Evolutionary conservation across 2,113 vertebrate species (phyloP), one percentile per base, ranked within the genome.

Genomic region (Puntigrus tetrazona): DNA sequence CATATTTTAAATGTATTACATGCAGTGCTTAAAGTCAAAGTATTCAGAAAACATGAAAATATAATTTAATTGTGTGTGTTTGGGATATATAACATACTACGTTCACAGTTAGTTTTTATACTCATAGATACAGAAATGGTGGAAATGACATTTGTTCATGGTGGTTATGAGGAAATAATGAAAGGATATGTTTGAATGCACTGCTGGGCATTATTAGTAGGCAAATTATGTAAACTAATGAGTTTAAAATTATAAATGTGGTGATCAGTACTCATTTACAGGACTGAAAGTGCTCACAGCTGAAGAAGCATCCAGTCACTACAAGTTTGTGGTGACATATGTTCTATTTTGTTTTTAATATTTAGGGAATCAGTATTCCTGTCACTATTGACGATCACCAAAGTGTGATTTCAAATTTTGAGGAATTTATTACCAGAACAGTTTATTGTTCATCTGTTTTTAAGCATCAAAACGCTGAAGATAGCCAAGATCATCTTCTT

Each of bases 381-480:
- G 29, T 31, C 29, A 38, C 18, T 70, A 0, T 38, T 70, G 18
- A 52, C 1, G 0, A 10, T 52, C 16, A 75, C 41, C 18, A 67
- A 16, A 67, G 2, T 3, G 9, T 61, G 10, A 67, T 52, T 31
- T 50, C 3, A 50, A 31, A 31, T 52, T 11, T 20, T 11, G 7
- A 34, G 63, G 16, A 20, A 34, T 18, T 11, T 31, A 50, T 31
- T 75, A 10, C 14, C 3, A 47, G 18, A 70, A 41, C 9, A 41
- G 41, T 47, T 47, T 74, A 74, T 47, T 41, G 52, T 16, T 59
- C 3, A 57, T 59, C 27, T 59, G 52, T 59, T 78, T 78, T 78
- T 59, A 36, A 78, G 10, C 36, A n/a, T 41, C 20, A 38, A 41
- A 78, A 25, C 29, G 43, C 9, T 77, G 31, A 77, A 77, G 29